Evolutionary conservation across 2,888 invertebrate species (phyloP), one percentile per base, ranked within the genome.

Genomic region (Cryptocephalus moraei): DNA sequence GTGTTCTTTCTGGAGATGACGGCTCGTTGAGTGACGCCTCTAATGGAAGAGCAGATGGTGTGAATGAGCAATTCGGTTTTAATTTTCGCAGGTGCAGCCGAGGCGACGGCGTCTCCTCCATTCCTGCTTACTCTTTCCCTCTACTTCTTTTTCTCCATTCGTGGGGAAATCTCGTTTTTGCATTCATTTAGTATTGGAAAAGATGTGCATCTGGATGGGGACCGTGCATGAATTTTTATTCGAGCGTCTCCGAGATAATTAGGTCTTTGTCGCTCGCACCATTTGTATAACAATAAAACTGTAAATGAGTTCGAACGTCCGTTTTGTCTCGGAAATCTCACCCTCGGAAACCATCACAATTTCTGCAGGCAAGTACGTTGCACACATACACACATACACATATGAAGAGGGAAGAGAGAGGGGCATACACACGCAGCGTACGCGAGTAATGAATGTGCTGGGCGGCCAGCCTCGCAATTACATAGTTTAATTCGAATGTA

Each of bases 401-500:
- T 6, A 22, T 22, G 6, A 22, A 22, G 22, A 22, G 22, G 22
- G 22, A 22, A 22, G 22, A 22, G 22, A 22, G 22, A 22, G 12
- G 36, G 12, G 6, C n/a, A 56, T 53, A 56, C 59, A 55, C 54
- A 52, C 55, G 51, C 49, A 51, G 51, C 51, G 59, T 61, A 67
- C 22, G 22, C 22, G 22, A 22, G 22, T 69, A 69, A 70, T 67
- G 69, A 65, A 69, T 68, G 69, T 65, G 67, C 64, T 63, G 63
- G 66, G 22, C 22, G 22, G 22, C 64, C 61, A 66, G 68, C 66
- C 68, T 70, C 63, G 70, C 70, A 71, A 71, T 71, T 71, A 71
- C 69, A 70, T 71, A 70, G 71, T 71, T 70, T 71, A 70, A 71
- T 70, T 71, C 69, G 67, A 69, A 69, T 68, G 70, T 70, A 69